phyloP scores from a whole-genome alignment of 2,113 vertebrate species.

The Noturus placidus region DNA sequence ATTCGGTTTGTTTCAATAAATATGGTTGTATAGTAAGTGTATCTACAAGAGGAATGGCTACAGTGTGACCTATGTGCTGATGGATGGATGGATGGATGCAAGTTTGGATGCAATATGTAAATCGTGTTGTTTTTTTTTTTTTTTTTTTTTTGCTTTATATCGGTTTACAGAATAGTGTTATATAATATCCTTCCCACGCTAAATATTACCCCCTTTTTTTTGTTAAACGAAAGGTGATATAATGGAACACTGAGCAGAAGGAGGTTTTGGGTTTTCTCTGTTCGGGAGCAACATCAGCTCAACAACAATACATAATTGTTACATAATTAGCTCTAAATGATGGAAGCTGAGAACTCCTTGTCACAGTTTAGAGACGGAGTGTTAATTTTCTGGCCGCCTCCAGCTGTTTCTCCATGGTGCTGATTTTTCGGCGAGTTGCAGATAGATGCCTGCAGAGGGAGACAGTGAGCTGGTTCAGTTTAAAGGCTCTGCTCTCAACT shows the following conservation, averaged over 20 bases:
- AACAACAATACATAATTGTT: constrained; percentile 45
- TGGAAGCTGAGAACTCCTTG: constrained; percentile 51
- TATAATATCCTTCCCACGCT: neutral
- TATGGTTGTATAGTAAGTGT: too few relatives aligned
- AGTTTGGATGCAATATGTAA: neutral
- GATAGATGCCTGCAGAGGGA: constrained; percentile 44
- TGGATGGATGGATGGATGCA: neutral
- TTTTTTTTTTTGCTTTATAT: neutral
- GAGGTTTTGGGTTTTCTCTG: constrained; percentile 7
- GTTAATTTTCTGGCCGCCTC: constrained; percentile 45
- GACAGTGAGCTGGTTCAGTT: constrained; percentile 14
- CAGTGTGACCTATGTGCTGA: neutral
- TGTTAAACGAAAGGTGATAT: neutral
- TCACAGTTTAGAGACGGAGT: constrained; percentile 44
- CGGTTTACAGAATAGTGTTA: neutral
- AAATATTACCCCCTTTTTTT: neutral
- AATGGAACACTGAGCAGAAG: neutral
- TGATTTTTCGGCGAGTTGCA: neutral
- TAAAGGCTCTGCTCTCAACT: neutral
- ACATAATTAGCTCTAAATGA: constrained; percentile 51
- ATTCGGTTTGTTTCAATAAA: too few relatives aligned
- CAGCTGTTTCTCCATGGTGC: constrained; percentile 45
- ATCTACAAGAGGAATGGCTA: too few relatives aligned
- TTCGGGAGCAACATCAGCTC: constrained; percentile 31
- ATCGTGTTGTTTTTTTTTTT: too few relatives aligned